Base-by-base conservation (phyloP, 1,140 invertebrate genomes). In the Trypoxylus dichotomus region DNA sequence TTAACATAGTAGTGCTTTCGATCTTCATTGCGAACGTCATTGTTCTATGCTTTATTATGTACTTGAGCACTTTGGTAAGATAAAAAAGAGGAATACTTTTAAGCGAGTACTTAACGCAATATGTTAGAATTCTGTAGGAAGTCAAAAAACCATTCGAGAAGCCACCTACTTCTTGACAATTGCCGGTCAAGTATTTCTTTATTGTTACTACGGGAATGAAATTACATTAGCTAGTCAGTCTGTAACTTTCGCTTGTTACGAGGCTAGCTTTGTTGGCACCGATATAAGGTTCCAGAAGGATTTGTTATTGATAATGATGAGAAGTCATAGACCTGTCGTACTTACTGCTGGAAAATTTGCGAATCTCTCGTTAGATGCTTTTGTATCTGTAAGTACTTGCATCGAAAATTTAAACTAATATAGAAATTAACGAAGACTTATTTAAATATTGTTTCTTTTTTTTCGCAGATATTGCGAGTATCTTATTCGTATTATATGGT, bases 301-400 rank as follows among this genome's bases (percentile, higher is more conserved):
- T n/a, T 27, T 75, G 25, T 8, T 75, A 2, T 41, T 75, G 8
- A 75, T 58, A 27, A 75, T 75, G 74, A 43, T 19, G n/a, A 32
- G 74, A 24, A 75, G 74, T 27, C 74, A 75, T 1, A 75, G 43
- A 25, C 74, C 74, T 25, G 24, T 75, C 21, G 8, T 25, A 21
- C 41, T 75, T 27, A 75, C 74, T 54, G 74, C 74, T 27, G 74
- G 74, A 3, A 75, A 75, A 54, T 75, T 75, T 75, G 43, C 74
- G 5, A 29, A 73, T 29, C 6, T 73, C 5, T n/a, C 7, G 1
- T 41, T 73, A 15, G n/a, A 13, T 5, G 37, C 71, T 1, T 73
- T 73, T 41, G 71, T 73, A 0, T 13, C 29, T 1, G 71, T 73
- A 73, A 29, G 71, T 73, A 37, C 10, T 37, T 37, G 29, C 7